Evolutionary conservation across 2,888 invertebrate genomes (phyloP).

Genomic region (Eucera pruinosa): DNA sequence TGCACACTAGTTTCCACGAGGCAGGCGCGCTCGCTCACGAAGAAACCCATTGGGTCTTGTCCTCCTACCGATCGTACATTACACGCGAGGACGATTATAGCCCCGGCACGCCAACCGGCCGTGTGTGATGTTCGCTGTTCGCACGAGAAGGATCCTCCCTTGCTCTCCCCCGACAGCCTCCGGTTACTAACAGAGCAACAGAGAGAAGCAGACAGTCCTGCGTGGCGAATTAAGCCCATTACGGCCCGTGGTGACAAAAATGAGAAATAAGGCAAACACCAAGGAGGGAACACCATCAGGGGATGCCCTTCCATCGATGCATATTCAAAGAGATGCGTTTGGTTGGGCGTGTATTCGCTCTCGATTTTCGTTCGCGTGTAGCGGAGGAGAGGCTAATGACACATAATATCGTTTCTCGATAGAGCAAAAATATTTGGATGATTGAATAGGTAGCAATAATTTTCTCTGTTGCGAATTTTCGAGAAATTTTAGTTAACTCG

Average conservation of each 20-base stretch:
- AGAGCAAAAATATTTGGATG: too few relatives aligned
- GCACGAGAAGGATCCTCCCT: conserved; percentile 64
- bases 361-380: neutral
- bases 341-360: neutral
- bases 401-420: neutral
- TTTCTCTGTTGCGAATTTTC: too few relatives aligned
- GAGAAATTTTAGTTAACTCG: conserved; percentile 48
- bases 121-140: conserved; percentile 68
- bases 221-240: conserved; percentile 64
- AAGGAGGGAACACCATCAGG: too few relatives aligned
- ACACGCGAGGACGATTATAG: conserved; percentile 79
- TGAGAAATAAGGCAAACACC: conserved; percentile 56
- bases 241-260: conserved; percentile 54
- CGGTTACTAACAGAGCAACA: conserved; percentile 20
- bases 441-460: conserved; percentile 42
- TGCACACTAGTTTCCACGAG: conserved; percentile 74
- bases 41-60: conserved; percentile 73
- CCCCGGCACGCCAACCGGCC: conserved; percentile 71
- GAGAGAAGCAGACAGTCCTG: conserved; percentile 39
- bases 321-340: conserved; percentile 50
- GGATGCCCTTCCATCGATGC: conserved; percentile 25
- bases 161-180: conserved; percentile 23
- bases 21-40: conserved; percentile 67
- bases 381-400: too few relatives aligned
- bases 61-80: conserved; percentile 76